Evolutionary conservation across 2,797 vertebrate genomes (phyloP).

Genomic region (Hoplostethus mediterraneus): DNA sequence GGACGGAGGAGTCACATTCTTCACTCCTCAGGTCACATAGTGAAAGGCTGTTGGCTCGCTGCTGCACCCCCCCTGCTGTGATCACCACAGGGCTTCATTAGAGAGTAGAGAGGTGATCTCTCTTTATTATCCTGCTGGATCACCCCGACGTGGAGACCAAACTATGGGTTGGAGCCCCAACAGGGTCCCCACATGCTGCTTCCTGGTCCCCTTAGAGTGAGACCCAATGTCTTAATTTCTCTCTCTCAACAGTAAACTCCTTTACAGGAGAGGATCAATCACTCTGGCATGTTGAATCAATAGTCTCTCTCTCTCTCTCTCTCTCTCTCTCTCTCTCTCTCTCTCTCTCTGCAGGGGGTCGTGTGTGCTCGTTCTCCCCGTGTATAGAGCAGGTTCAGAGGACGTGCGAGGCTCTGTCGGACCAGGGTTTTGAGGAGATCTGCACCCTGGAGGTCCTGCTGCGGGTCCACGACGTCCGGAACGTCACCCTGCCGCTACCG

Average conservation of each 20-base stretch:
- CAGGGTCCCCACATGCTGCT: not conserved
- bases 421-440: conserved; percentile 90
- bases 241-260: not conserved
- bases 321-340: not conserved
- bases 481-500: conserved; percentile 88
- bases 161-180: conserved; percentile 3
- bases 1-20: conserved; percentile 25
- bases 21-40: conserved; percentile 32
- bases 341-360: conserved; percentile 86
- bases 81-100: conserved; percentile 26
- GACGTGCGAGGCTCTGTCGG: conserved; percentile 88
- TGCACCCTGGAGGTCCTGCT: conserved; percentile 94
- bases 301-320: not conserved
- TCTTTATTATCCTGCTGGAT: conserved; percentile 28
- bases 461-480: conserved; percentile 89
- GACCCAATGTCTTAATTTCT: not conserved
- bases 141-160: conserved; percentile 7
- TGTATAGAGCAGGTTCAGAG: conserved; percentile 98
- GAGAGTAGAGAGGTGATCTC: conserved; percentile 45
- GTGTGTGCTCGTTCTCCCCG: conserved; percentile 95
- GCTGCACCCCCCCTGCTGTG: conserved; percentile 24
- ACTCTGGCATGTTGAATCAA: too few relatives aligned
- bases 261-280: not conserved
- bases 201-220: too few relatives aligned
- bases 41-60: conserved; percentile 34